Evolutionary conservation across 2,888 invertebrate genomes (phyloP), one percentile per base, ranked within the genome.

Genomic region (Teleogryllus oceanicus): DNA sequence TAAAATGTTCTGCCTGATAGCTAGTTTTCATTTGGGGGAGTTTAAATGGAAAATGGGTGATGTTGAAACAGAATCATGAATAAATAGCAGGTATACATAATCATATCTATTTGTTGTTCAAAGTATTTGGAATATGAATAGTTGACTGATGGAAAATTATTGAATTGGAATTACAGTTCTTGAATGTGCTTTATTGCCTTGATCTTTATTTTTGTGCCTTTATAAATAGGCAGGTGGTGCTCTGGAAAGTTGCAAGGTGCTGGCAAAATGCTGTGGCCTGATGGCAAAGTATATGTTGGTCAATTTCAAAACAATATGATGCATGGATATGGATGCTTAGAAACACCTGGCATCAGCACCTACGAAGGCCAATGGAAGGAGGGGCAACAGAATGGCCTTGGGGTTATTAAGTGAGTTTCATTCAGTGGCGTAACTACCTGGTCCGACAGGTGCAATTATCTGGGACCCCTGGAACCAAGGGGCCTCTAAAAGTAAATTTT

Each of bases 351-450:
- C 82, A 86, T 89, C 86, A 93, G 94, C 1, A 89, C 92, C 37
- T 95, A 95, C 85, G 94, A 95, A 86, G 94, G 96, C 0, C 90
- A 89, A 85, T 94, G 94, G 94, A 93, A 92, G 85, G 94, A 94
- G 83, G 95, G 95, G 74, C 91, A 92, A 83, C 94, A 95, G 86
- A 93, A 94, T 86, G 96, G 96, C 16, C 92, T 92, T 83, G 96
- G 94, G 0, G 90, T 90, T 80, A 90, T 94, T 88, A 94, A 91
- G 89, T 90, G n/a, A 62, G 62, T n/a, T 37, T 62, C 62, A 62
- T n/a, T 62, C 10, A 21, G 21, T 21, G 21, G 21, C 21, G 21
- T 21, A 21, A 21, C 21, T 21, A 21, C 21, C 21, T 21, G 21
- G 21, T 21, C 21, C 21, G 21, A 1, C 21, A 21, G 21, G 21